Base-by-base conservation (phyloP, 2,888 invertebrate species). In the Platerodrilus igneus region DNA sequence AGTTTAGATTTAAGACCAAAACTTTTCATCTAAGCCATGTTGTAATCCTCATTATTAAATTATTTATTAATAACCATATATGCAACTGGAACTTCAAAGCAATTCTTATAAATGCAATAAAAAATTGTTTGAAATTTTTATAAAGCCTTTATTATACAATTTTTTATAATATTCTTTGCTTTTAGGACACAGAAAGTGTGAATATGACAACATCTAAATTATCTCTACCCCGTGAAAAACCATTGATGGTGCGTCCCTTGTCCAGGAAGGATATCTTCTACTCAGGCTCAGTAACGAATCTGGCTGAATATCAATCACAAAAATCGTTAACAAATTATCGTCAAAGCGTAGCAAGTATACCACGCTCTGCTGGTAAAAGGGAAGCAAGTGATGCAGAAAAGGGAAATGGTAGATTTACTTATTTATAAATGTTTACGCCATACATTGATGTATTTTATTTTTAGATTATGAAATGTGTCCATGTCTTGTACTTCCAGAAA, bases 221-320 rank as follows among this genome's bases (percentile, higher is more conserved):
- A 40, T 83, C 82, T 9, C 49, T 64, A 39, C 56, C 65, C 11
- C 59, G 63, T 16, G 78, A 78, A 55, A 74, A 74, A 48, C 72
- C 77, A 28, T 73, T 81, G 50, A 88, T 90, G 74, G 84, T 90
- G 9, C 79, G 93, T 10, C 95, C 95, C 2, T 70, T 96, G 70
- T 93, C 93, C 4, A 78, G 94, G 35, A 93, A 94, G 63, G 97
- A 97, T 69, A 95, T 96, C 60, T 96, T 97, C 75, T 96, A 96
- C 70, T 92, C 93, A 2, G 95, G 97, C 17, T 94, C 94, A 28
- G 88, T 97, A 14, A 77, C 86, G 45, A 90, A 96, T 70, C 76
- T 97, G 56, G 91, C 90, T 0, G 93, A 94, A 68, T 95, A 85
- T 71, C 87, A 89, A 66, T 91, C 90, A 42, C 92, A 93, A 66